phyloP scores from a whole-genome alignment of 2,888 invertebrate species.

The Ormyrus labotus region DNA sequence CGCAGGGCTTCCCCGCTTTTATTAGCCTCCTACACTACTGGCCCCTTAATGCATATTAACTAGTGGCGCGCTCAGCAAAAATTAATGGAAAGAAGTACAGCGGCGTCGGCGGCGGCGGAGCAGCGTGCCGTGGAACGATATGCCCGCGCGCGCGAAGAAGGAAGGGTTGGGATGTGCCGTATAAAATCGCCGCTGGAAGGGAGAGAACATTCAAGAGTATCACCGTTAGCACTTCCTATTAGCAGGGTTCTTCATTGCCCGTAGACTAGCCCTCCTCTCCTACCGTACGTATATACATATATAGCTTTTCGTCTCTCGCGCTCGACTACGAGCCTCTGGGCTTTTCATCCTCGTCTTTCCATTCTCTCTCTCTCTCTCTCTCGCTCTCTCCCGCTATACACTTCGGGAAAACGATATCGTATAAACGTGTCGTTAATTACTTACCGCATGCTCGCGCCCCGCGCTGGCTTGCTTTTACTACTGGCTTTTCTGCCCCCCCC shows the following conservation, averaged over 20 bases:
- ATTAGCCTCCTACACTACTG: constrained; percentile 4
- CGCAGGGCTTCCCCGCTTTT: not conserved
- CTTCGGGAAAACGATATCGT: constrained; percentile 67
- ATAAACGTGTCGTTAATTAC: constrained; percentile 73
- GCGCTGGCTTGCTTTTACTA: constrained; percentile 52
- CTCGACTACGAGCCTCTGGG: not conserved
- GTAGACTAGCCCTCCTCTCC: not conserved
- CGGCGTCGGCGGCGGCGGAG: not conserved
- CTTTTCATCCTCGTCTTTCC: constrained; percentile 53
- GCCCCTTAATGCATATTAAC: constrained; percentile 72
- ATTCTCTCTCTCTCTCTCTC: constrained; percentile 2
- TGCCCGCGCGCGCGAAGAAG: not conserved
- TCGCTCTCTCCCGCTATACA: constrained; percentile 46
- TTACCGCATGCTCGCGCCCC: constrained; percentile 62
- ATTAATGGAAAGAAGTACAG: constrained; percentile 72
- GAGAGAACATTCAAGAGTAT: constrained; percentile 68
- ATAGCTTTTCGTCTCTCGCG: constrained; percentile 14
- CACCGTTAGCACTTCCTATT: constrained; percentile 73
- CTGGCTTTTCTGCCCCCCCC: constrained; percentile 49
- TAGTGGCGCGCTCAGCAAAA: constrained; percentile 72
- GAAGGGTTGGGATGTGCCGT: constrained; percentile 10
- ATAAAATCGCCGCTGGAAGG: not conserved
- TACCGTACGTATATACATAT: not conserved
- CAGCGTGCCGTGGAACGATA: constrained; percentile 6
- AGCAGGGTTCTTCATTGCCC: constrained; percentile 71